Conservation (phyloP, 2,113 vertebrate genomes). For the Centrocercus urophasianus region DNA sequence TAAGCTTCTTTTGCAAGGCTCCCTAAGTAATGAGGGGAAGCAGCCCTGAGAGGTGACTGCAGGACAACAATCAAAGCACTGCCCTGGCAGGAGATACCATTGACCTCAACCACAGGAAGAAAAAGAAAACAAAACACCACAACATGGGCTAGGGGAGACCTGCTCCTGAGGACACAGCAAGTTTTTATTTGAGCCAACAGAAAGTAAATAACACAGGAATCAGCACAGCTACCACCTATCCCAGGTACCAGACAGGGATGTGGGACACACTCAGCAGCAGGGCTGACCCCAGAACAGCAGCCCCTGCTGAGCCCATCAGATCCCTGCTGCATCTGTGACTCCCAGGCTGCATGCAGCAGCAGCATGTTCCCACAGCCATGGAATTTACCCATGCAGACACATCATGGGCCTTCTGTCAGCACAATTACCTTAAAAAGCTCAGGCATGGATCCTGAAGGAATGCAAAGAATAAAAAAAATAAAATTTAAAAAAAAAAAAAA, state of each 20-base stretch:
- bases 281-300: background rate
- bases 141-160: background rate
- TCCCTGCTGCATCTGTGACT: background rate
- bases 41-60: fast-evolving
- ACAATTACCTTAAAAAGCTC: constrained; percentile 19
- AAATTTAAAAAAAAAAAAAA: background rate
- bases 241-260: background rate
- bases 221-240: background rate
- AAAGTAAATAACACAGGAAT: background rate
- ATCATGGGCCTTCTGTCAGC: background rate
- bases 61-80: background rate
- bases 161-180: fast-evolving
- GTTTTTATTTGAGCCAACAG: background rate
- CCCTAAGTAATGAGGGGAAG: background rate
- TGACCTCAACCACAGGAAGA: background rate
- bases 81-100: background rate
- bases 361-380: background rate
- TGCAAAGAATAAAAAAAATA: background rate
- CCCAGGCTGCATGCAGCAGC: background rate
- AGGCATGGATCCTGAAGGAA: background rate
- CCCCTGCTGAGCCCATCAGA: background rate
- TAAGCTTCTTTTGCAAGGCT: background rate
- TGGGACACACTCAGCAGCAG: background rate
- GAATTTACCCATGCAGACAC: background rate
- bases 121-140: background rate